Evolutionary conservation across 1,140 invertebrate species (phyloP).

Genomic region (Drosophila rufa): DNA sequence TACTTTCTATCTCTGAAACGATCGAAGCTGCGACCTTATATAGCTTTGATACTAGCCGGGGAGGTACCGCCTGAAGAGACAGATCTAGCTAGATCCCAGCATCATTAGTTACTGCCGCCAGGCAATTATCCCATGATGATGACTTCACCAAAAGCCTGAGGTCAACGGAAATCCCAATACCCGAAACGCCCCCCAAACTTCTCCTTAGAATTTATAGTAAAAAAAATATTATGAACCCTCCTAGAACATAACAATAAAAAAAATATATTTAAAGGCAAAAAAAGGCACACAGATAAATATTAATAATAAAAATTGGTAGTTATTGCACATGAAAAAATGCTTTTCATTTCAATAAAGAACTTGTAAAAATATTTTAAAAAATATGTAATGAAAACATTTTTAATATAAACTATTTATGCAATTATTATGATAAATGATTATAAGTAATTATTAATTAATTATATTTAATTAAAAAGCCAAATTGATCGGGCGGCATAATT

Average conservation of each 20-base stretch:
- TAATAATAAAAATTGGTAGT: too few species aligned
- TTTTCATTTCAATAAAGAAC: too few species aligned
- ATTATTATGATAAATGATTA: too few species aligned
- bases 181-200: conserved; percentile 3
- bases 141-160: conserved; percentile 51
- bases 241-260: too few species aligned
- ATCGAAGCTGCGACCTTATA: conserved; percentile 43
- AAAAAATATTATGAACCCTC: not conserved
- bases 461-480: too few species aligned
- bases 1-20: conserved; percentile 39
- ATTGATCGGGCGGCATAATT: too few species aligned
- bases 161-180: conserved; percentile 46
- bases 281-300: too few species aligned
- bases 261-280: not conserved
- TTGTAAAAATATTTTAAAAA: too few species aligned
- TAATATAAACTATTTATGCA: too few species aligned
- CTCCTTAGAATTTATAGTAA: not conserved
- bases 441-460: too few species aligned
- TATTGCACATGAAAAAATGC: too few species aligned
- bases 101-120: conserved; percentile 56
- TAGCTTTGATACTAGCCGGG: conserved; percentile 38
- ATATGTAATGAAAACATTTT: too few species aligned
- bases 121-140: conserved; percentile 56
- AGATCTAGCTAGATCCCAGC: conserved; percentile 15
- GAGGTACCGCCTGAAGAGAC: conserved; percentile 34